Conservation (phyloP, 23 tunicate genomes). For the Botrylloides violaceus region DNA sequence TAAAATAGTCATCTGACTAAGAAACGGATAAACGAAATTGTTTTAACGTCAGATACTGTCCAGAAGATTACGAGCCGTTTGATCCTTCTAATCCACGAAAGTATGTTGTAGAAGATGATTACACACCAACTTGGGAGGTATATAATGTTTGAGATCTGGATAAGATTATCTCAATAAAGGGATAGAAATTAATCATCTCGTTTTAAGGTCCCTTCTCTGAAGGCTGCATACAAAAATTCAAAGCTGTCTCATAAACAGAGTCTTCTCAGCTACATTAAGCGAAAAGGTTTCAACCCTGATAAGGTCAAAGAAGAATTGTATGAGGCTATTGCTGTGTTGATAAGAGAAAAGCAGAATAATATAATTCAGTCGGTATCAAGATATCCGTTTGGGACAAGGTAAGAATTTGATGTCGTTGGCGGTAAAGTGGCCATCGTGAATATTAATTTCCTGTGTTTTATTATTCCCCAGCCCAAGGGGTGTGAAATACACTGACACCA, state of each 20-base stretch:
- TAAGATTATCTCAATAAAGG: neutral
- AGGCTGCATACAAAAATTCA: constrained; percentile 20
- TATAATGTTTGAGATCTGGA: constrained; percentile 1
- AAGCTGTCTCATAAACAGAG: constrained; percentile 56
- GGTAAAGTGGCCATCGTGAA: too few relatives aligned
- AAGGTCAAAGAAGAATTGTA: constrained; percentile 32
- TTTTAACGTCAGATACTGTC: constrained; percentile 44
- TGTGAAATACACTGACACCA: too few relatives aligned
- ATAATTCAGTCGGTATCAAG: constrained; percentile 3
- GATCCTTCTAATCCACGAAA: constrained; percentile 59
- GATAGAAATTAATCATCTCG: neutral
- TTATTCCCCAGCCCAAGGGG: too few relatives aligned
- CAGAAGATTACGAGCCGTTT: constrained; percentile 71
- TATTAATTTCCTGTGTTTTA: too few relatives aligned
- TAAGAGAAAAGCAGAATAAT: constrained; percentile 42
- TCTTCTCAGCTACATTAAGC: constrained; percentile 22
- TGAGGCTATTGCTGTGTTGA: constrained; percentile 58
- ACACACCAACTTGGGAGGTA: constrained; percentile 93
- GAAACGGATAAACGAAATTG: neutral
- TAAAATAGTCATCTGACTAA: too few relatives aligned
- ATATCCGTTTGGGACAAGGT: constrained; percentile 28
- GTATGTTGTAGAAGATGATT: constrained; percentile 96
- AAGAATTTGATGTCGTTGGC: too few relatives aligned
- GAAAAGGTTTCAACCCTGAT: constrained; percentile 22
- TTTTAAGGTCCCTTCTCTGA: constrained; percentile 49